Evolutionary conservation across 1,140 invertebrate genomes (phyloP).

Genomic region (Polypedilum pembai): DNA sequence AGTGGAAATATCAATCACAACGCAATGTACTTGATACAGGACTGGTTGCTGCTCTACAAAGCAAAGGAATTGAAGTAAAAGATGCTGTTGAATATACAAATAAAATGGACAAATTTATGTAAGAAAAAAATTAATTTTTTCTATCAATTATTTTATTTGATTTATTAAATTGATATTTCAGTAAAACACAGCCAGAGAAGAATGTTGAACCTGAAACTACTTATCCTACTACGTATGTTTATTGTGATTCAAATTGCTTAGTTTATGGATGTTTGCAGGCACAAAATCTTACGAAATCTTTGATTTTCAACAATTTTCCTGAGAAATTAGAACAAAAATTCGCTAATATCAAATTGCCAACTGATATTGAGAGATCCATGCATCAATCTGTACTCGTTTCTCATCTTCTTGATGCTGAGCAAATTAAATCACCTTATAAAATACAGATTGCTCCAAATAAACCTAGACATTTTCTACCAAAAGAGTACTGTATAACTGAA

Average conservation of each 20-base stretch:
- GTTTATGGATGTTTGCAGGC: conserved; percentile 65
- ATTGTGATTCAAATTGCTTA: conserved; percentile 55
- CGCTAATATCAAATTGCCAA: conserved; percentile 45
- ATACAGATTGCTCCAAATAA: conserved; percentile 54
- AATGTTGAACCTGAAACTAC: background rate
- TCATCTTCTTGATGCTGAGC: conserved; percentile 68
- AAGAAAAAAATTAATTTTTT: conserved; percentile 34
- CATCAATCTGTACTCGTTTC: conserved; percentile 58
- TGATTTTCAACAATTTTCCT: conserved; percentile 57
- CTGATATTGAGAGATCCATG: conserved; percentile 48
- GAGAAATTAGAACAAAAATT: conserved; percentile 47
- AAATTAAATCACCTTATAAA: conserved; percentile 63
- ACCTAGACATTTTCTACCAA: conserved; percentile 61
- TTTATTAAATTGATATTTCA: conserved; percentile 14
- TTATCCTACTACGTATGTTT: conserved; percentile 44
- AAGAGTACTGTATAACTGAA: conserved; percentile 63
- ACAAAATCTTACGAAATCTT: conserved; percentile 63
- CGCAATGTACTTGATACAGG: conserved; percentile 47
- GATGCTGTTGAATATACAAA: conserved; percentile 49
- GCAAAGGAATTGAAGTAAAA: conserved; percentile 47
- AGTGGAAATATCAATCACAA: conserved; percentile 58
- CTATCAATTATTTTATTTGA: background rate
- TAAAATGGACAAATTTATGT: conserved; percentile 39
- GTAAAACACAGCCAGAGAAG: background rate
- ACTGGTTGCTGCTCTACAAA: conserved; percentile 46